A percentile compares a stretch with the other conserved stretches of the same genome.
Conservation (phyloP, 2,113 vertebrate species). For the Brachyistius frenatus region DNA sequence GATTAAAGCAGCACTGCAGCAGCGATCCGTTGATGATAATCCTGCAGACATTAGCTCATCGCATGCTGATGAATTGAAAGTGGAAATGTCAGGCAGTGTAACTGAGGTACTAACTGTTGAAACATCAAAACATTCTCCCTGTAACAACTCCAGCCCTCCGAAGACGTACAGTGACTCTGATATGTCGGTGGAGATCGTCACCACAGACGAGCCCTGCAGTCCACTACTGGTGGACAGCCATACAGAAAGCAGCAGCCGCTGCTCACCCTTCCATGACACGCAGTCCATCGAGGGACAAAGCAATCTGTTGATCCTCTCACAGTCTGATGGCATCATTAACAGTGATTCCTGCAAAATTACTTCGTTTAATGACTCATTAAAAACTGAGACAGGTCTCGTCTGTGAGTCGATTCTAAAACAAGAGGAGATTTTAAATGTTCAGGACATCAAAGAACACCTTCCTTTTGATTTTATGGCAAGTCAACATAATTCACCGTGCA, state of each 20-base stretch:
- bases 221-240: constrained; percentile 64
- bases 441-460: constrained; percentile 73
- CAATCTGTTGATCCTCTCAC: constrained; percentile 74
- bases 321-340: constrained; percentile 55
- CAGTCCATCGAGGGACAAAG: constrained; percentile 66
- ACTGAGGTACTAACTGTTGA: constrained; percentile 36
- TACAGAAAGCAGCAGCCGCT: constrained; percentile 32
- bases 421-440: constrained; percentile 70
- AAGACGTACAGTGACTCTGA: constrained; percentile 39
- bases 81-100: constrained; percentile 6
- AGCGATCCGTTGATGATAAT: constrained; percentile 21
- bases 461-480: constrained; percentile 77
- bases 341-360: constrained; percentile 53
- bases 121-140: constrained; percentile 30
- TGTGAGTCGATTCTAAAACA: constrained; percentile 60
- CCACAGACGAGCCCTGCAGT: constrained; percentile 64
- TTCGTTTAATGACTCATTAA: constrained; percentile 52
- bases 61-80: constrained; percentile 40
- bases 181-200: constrained; percentile 59
- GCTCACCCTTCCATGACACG: constrained; percentile 48
- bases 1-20: constrained; percentile 32
- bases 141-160: constrained; percentile 23
- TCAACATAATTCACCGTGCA: constrained; percentile 70
- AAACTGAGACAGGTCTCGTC: constrained; percentile 47
- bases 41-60: constrained; percentile 18